Percentiles rank a stretch among this genome's conserved stretches.
Conservation (phyloP, 2,888 invertebrate species). For the Orgyia antiqua region DNA sequence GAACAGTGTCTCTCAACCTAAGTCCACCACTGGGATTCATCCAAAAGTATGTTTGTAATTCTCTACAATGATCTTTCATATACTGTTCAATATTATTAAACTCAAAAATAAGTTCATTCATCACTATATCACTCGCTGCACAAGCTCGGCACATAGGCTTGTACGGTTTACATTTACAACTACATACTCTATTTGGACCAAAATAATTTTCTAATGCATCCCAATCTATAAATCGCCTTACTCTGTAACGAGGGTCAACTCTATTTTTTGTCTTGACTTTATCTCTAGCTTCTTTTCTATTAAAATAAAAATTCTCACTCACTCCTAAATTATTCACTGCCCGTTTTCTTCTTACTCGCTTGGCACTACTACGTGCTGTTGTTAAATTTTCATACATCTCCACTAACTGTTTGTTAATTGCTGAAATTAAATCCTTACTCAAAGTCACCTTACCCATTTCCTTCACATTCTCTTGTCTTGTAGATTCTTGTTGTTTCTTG, state of each 20-base stretch:
- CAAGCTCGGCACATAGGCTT: slow-evolving; percentile 54
- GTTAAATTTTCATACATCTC: slow-evolving; percentile 34
- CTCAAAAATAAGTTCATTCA: slow-evolving; percentile 54
- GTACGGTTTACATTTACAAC: slow-evolving; percentile 48
- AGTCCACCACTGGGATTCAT: slow-evolving; percentile 58
- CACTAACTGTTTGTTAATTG: slow-evolving; percentile 41
- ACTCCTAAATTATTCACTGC: too few relatives aligned
- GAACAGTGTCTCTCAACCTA: slow-evolving; percentile 48
- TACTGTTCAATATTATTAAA: slow-evolving; percentile 52
- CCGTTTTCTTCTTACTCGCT: slow-evolving; percentile 4
- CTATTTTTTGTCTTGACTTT: neutral
- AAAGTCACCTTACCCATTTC: slow-evolving; percentile 31
- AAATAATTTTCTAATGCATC: slow-evolving; percentile 41
- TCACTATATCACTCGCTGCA: slow-evolving; percentile 54
- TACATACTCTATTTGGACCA: slow-evolving; percentile 47
- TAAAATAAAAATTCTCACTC: neutral
- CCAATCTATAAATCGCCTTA: slow-evolving; percentile 36
- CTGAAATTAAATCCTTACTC: slow-evolving; percentile 43
- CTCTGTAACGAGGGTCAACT: neutral
- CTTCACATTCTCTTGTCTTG: slow-evolving; percentile 11
- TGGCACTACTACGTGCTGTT: neutral
- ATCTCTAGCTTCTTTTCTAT: neutral
- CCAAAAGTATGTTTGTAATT: slow-evolving; percentile 60
- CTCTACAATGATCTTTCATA: slow-evolving; percentile 58
- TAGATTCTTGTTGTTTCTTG: slow-evolving; percentile 20